Conservation (phyloP, 2,113 vertebrate genomes). For the Tupaia chinensis region DNA sequence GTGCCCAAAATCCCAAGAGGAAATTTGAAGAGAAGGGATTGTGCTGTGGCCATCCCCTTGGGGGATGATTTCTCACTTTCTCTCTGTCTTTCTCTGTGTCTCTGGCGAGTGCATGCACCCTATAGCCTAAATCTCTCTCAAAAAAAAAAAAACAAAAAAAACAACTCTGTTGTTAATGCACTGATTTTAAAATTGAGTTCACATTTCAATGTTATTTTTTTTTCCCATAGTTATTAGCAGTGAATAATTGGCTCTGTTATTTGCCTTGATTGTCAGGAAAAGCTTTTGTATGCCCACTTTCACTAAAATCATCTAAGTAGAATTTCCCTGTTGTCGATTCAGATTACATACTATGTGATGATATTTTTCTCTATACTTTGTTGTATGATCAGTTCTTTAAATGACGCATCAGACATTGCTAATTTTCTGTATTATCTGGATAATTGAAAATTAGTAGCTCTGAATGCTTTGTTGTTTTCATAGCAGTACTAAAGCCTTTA, state of each 20-base stretch:
- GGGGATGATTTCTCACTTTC: no score
- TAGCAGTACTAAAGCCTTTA: not conserved
- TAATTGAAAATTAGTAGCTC: slow-evolving; percentile 24
- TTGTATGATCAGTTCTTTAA: slow-evolving; percentile 29
- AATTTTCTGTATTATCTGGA: slow-evolving; percentile 22
- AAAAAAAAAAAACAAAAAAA: no score
- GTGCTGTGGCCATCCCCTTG: no score
- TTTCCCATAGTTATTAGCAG: not conserved
- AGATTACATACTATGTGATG: not conserved
- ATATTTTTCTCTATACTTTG: slow-evolving; percentile 43
- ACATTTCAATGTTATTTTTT: not conserved
- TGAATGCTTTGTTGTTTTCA: slow-evolving; percentile 43
- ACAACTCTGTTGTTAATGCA: not conserved
- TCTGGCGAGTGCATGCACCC: no score
- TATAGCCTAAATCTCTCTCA: no score
- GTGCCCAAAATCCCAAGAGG: no score
- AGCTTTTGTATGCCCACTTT: slow-evolving; percentile 31
- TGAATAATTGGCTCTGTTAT: slow-evolving; percentile 29
- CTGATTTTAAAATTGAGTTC: not conserved
- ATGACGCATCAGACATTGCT: not conserved
- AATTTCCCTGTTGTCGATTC: slow-evolving; percentile 2
- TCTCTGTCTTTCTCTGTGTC: no score
- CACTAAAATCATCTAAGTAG: slow-evolving; percentile 3
- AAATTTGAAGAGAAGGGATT: no score
- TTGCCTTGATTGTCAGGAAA: not conserved